Base-by-base conservation (phyloP, 2,113 vertebrate genomes). In the Nicator chloris region DNA sequence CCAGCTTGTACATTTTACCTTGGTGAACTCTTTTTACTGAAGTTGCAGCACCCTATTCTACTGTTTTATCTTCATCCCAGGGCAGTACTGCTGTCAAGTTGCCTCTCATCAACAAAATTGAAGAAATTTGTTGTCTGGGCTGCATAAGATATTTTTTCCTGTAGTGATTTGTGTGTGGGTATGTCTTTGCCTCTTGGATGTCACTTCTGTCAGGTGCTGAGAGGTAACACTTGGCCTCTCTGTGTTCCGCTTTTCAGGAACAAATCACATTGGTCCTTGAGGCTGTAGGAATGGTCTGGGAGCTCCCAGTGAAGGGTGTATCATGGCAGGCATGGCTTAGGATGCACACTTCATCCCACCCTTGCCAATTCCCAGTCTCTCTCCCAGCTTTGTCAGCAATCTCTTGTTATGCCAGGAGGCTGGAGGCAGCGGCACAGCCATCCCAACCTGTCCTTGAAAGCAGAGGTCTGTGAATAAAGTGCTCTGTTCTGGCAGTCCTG, bases 291-390 rank as follows among this genome's bases (percentile, higher is more conserved):
- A 3, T 51, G 33, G 33, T 60, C 22, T 60, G 54, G 72, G 44
- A 77, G 45, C 22, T 69, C 54, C 18, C 27, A 60, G 23, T 39
- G 63, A 39, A 28, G 37, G 11, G 18, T 45, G 37, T 59, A 10
- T 51, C 39, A 4, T 45, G 15, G 33, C 15, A 69, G 27, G 27
- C 39, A 33, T 45, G 73, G 54, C 6, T 60, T 13, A 33, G 5
- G 1, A 1, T 9, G 21, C 5, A 1, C 3, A 1, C 31, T 65
- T 53, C 21, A 23, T 27, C 49, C 11, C 33, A 24, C 5, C 18
- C 19, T 35, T 51, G 19, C 37, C 42, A 3, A 10, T 64, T 1
- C 2, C 30, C 22, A 33, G 7, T 39, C 33, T 82, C 14, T 45
- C 44, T 56, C 39, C 53, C 16, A 27, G 3, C 23, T 78, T 60